Conservation (phyloP, 53 echinoderm and acorn worm genomes). For the Henricia sp. region DNA sequence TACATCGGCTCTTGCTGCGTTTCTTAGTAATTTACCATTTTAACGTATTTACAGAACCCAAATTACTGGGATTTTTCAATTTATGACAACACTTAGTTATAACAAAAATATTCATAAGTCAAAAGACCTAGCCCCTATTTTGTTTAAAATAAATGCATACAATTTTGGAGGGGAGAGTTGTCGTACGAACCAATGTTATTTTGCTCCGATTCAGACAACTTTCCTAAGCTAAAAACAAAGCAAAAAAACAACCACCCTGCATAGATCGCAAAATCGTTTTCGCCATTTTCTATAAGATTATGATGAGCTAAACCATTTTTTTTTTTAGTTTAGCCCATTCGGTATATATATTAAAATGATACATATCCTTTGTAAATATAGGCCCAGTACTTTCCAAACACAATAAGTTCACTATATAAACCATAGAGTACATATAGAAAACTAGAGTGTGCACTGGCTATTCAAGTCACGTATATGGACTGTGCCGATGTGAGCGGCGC, state of each 20-base stretch:
- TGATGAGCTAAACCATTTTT: too few relatives aligned
- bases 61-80: slow-evolving; percentile 37
- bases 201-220: neutral
- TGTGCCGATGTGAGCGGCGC: too few relatives aligned
- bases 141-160: slow-evolving; percentile 60
- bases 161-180: slow-evolving; percentile 28
- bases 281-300: too few relatives aligned
- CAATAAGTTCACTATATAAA: too few relatives aligned
- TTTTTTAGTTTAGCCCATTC: too few relatives aligned
- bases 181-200: neutral
- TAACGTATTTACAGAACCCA: slow-evolving; percentile 57
- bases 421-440: too few relatives aligned
- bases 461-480: too few relatives aligned
- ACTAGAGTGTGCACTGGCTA: too few relatives aligned
- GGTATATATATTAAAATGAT: too few relatives aligned
- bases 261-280: slow-evolving; percentile 42
- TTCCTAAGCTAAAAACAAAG: neutral
- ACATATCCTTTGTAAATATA: too few relatives aligned
- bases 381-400: too few relatives aligned
- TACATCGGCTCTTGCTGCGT: slow-evolving; percentile 34
- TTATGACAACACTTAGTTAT: too few relatives aligned
- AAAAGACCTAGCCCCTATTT: slow-evolving; percentile 26
- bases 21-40: slow-evolving; percentile 7
- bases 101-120: slow-evolving; percentile 39
- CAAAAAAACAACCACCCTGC: slow-evolving; percentile 44